Evolutionary conservation across 1,140 invertebrate genomes (phyloP).

Genomic region (Drosophila asahinai): DNA sequence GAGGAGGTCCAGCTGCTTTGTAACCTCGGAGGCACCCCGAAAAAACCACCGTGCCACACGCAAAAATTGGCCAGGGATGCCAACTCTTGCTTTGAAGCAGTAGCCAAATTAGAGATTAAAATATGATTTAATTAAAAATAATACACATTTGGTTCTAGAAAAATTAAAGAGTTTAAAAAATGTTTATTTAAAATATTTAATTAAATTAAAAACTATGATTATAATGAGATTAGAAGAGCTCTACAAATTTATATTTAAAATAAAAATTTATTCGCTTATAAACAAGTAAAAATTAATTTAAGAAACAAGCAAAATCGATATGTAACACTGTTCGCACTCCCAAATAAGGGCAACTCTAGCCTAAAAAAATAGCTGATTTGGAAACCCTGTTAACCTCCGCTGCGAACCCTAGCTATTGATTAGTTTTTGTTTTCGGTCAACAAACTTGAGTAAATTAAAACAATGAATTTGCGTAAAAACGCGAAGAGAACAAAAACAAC

Average conservation of each 20-base stretch:
- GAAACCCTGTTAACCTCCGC: slow-evolving; percentile 13
- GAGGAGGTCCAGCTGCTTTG: slow-evolving; percentile 41
- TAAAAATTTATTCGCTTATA: too few species aligned
- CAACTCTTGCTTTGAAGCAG: neutral
- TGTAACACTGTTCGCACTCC: neutral
- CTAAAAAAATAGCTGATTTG: neutral
- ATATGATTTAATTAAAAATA: too few species aligned
- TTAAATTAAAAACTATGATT: too few species aligned
- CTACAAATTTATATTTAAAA: too few species aligned
- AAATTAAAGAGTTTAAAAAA: too few species aligned
- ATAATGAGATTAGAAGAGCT: too few species aligned
- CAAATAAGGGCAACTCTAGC: neutral
- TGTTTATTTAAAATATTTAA: too few species aligned
- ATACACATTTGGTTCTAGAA: too few species aligned
- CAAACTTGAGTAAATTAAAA: slow-evolving; percentile 83
- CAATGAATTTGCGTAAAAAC: slow-evolving; percentile 82
- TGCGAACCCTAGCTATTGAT: slow-evolving; percentile 56
- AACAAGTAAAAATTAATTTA: too few species aligned
- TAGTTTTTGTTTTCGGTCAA: slow-evolving; percentile 83
- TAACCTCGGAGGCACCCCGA: slow-evolving; percentile 40
- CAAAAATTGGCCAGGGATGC: neutral
- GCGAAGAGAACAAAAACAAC: slow-evolving; percentile 48
- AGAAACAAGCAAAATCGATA: too few species aligned
- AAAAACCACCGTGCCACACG: neutral
- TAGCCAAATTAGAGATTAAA: too few species aligned